Evolutionary conservation across 2,113 vertebrate genomes (phyloP), one percentile per base, ranked within the genome.

Genomic region (Beaufortia kweichowensis): DNA sequence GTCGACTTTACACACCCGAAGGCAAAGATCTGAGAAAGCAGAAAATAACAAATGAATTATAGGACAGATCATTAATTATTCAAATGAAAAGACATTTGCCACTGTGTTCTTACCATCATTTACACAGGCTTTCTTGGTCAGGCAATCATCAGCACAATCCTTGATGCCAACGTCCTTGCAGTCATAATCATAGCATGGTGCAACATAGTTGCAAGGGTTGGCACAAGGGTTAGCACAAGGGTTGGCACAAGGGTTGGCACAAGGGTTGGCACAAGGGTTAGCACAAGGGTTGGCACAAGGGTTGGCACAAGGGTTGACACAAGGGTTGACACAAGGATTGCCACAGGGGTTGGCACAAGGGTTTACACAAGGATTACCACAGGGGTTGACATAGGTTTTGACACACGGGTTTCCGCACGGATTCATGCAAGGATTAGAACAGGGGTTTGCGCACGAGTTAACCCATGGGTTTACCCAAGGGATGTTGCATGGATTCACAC

Each of bases 1-100:
- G 72, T 95, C 91, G 6, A 94, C 82, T 0, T 89, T 88, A 0
- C 39, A 81, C 60, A 94, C 90, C 0, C 55, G 50, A 7, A 71
- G 68, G 21, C 21, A 0, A 41, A 53, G 7, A 9, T 26, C 68
- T 59, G 15, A 19, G 43, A 48, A 66, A 70, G 21, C 8, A 3
- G 10, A 41, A 59, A 48, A 26, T 7, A 29, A 6, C 17, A 21
- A 50, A 53, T 53, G n/a, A 7, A 53, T 53, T 53, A 53, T 53
- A 9, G 50, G 9, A 11, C 14, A 65, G 14, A 41, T 2, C 3
- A 17, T 65, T 10, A 0, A 6, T 21, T 1, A n/a, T 67, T 43
- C 46, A 48, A 29, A 21, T n/a, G 17, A 17, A 4, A 14, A 8
- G 6, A 1, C 1, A 24, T 43, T 68, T 53, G 15, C 8, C 23